Evolutionary conservation across 1,140 invertebrate species (phyloP).

Genomic region (Ruditapes philippinarum): DNA sequence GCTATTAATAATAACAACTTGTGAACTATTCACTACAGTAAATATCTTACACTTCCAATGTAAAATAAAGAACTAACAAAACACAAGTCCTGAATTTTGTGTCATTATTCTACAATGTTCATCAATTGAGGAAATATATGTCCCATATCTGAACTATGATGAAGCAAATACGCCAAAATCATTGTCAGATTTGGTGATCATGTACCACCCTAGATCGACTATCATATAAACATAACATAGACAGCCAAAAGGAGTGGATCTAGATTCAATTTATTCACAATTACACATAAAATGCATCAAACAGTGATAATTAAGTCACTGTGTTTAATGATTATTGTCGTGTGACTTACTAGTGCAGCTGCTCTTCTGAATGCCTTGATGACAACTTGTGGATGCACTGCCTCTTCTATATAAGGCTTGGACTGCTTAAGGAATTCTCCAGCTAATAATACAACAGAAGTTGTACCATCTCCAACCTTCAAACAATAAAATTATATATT

Average conservation of each 20-base stretch:
- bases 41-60: too few relatives aligned
- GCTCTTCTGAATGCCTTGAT: constrained; percentile 95
- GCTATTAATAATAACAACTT: too few relatives aligned
- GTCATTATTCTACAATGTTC: too few relatives aligned
- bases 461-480: constrained; percentile 99
- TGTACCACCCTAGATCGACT: constrained; percentile 57
- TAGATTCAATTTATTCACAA: not conserved
- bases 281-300: too few relatives aligned
- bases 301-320: too few relatives aligned
- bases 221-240: not conserved
- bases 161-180: not conserved
- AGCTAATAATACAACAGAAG: constrained; percentile 97
- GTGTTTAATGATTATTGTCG: too few relatives aligned
- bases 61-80: too few relatives aligned
- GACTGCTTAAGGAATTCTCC: constrained; percentile 98
- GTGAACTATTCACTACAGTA: too few relatives aligned
- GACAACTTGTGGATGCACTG: constrained; percentile 97
- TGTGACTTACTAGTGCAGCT: constrained; percentile 90
- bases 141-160: not conserved
- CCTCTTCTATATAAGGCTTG: constrained; percentile 98
- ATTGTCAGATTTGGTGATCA: not conserved
- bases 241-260: constrained; percentile 50
- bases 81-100: too few relatives aligned
- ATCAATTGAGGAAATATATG: not conserved
- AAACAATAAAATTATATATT: too few relatives aligned